Conservation (phyloP, 53 echinoderm and acorn worm species). For the Stichopus horrens region DNA sequence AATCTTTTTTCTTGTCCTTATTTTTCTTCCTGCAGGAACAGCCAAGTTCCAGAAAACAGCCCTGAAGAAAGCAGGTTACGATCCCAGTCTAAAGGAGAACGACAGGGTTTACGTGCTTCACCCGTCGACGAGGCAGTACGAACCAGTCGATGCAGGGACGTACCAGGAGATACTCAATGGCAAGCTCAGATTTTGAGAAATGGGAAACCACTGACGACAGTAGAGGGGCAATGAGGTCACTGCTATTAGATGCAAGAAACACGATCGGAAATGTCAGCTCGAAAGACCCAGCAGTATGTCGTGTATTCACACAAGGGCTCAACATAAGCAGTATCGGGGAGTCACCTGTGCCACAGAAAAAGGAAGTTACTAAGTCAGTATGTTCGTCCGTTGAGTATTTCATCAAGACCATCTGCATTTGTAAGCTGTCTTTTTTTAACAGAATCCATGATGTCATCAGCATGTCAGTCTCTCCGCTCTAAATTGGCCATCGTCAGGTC, state of each 20-base stretch:
- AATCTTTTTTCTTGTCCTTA: neutral
- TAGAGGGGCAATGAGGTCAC: neutral
- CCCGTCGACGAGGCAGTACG: slow-evolving; percentile 55
- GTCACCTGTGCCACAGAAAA: neutral
- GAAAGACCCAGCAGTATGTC: too few relatives aligned
- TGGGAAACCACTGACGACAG: neutral
- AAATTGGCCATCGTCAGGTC: too few relatives aligned
- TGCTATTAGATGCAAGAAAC: too few relatives aligned
- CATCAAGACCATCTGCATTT: too few relatives aligned
- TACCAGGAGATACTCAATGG: slow-evolving; percentile 72
- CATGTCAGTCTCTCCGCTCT: too few relatives aligned
- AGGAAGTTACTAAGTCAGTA: too few relatives aligned
- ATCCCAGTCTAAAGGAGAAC: slow-evolving; percentile 56
- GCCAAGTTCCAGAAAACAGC: slow-evolving; percentile 85
- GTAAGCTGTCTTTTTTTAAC: too few relatives aligned
- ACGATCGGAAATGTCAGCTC: too few relatives aligned
- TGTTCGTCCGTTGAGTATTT: too few relatives aligned
- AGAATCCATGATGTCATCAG: too few relatives aligned
- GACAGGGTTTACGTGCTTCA: slow-evolving; percentile 76
- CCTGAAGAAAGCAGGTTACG: slow-evolving; percentile 74
- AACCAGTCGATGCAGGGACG: slow-evolving; percentile 55
- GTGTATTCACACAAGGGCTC: too few relatives aligned
- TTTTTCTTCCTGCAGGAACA: slow-evolving; percentile 62
- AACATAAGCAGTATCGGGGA: neutral
- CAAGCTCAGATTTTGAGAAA: slow-evolving; percentile 70